Percentiles rank a stretch among this genome's conserved stretches.
phyloP scores from a whole-genome alignment of 2,797 vertebrate species.

The Dromococcyx pavoninus region DNA sequence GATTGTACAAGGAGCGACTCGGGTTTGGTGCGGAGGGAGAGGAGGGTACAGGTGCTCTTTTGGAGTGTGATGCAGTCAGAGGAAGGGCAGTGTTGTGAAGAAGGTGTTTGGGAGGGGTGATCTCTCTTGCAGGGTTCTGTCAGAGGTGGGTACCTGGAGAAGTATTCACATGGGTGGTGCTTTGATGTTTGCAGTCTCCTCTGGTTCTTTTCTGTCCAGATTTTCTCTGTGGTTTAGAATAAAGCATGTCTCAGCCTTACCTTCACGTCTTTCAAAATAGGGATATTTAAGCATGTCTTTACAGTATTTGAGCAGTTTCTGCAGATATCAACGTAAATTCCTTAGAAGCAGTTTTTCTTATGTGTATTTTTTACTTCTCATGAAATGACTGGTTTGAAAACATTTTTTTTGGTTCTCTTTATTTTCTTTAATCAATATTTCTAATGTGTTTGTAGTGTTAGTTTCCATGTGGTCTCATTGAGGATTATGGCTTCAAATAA shows the following conservation, averaged over 20 bases:
- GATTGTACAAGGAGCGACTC: not conserved
- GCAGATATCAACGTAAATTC: not conserved
- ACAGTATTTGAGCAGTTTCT: not conserved
- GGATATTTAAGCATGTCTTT: not conserved
- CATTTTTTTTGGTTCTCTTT: not conserved
- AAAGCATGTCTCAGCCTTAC: not conserved
- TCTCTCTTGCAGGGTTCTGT: not conserved
- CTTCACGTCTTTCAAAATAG: not conserved
- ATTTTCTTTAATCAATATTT: not conserved
- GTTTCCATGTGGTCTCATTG: not conserved
- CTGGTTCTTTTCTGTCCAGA: not conserved
- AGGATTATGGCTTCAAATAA: not conserved
- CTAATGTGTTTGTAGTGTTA: not conserved
- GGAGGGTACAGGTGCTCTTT: not conserved
- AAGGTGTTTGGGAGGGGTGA: not conserved
- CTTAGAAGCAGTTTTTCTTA: not conserved
- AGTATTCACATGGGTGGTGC: not conserved
- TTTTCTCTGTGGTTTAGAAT: not conserved
- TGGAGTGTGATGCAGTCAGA: not conserved
- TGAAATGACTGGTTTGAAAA: not conserved
- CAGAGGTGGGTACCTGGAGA: not conserved
- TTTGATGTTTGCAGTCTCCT: not conserved
- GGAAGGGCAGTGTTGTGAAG: not conserved
- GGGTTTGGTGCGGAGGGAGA: not conserved
- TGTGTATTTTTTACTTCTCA: not conserved